Base-by-base conservation (phyloP, 2,888 invertebrate species). In the Hirtodrosophila confusa region DNA sequence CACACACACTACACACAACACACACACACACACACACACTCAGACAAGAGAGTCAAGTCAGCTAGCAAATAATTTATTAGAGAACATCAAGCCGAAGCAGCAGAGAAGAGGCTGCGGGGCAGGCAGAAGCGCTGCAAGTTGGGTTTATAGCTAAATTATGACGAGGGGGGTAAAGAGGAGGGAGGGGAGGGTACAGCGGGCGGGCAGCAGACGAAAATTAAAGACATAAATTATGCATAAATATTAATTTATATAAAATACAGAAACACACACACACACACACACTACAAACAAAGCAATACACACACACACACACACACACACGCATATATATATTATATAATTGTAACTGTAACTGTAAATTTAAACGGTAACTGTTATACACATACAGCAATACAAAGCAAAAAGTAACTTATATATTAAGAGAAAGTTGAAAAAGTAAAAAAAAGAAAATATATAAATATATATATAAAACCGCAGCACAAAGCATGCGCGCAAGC, bases 201-300 rank as follows among this genome's bases (percentile, higher is more conserved):
- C 39, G 83, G 82, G 85, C 82, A 78, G 80, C 69, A 64, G 40
- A 86, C 86, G 88, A 87, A 86, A 73, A 67, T 83, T 86, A 87
- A 88, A 86, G 85, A 86, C 84, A 88, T 85, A 84, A 88, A 78
- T 80, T 88, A 88, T 85, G 87, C 88, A 76, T 85, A 85, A 86
- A 86, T 77, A 68, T 85, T 86, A 88, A 88, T 83, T 86, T 83
- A 85, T 86, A 86, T 77, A 64, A 75, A 57, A 56, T 33, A 71
- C 50, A 68, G 43, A 47, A 43, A 12, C 1, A 51, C 0, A 44
- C 4, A 53, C 33, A 49, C 41, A 48, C 9, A 49, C 36, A 24
- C 23, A 55, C 29, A 51, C 49, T 27, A 60, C 5, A 61, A n/a
- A 65, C 3, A 5, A 27, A 27, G 27, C 27, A 27, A 27, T 27